Evolutionary conservation across 1,140 invertebrate genomes (phyloP).

Genomic region (Ptiloglossa arizonensis): DNA sequence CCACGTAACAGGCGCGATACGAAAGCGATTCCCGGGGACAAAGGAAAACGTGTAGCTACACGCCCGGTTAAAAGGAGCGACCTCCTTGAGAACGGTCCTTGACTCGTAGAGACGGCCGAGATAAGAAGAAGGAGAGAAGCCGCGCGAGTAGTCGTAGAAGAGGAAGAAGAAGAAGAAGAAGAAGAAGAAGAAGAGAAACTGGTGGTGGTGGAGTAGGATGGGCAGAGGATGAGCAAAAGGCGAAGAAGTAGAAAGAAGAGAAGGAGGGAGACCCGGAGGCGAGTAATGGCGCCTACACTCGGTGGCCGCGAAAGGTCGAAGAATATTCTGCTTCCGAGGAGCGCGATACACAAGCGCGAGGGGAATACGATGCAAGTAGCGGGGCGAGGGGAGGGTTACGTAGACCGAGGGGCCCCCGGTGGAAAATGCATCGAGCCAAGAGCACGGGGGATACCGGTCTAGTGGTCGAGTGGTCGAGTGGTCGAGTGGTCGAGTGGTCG

Average conservation of each 20-base stretch:
- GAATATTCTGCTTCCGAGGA: constrained; percentile 62
- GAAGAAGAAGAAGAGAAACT: constrained; percentile 42
- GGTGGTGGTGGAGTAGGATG: too few species aligned
- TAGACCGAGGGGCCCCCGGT: too few species aligned
- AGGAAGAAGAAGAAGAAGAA: constrained; percentile 64
- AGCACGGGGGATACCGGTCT: constrained; percentile 32
- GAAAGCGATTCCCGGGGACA: constrained; percentile 59
- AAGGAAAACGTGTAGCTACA: constrained; percentile 58
- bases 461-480: too few species aligned
- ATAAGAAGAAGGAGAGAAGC: constrained; percentile 62
- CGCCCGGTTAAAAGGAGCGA: constrained; percentile 72
- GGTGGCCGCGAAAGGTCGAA: constrained; percentile 64
- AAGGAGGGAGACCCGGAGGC: constrained; percentile 36
- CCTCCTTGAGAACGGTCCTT: constrained; percentile 83
- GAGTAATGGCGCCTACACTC: constrained; percentile 70
- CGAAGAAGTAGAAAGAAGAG: constrained; percentile 34
- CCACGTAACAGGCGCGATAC: constrained; percentile 35
- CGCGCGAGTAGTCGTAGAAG: constrained; percentile 62
- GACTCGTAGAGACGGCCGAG: constrained; percentile 74
- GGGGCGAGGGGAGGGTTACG: too few species aligned
- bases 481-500: too few species aligned
- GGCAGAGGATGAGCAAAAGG: constrained; percentile 33
- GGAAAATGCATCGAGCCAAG: too few species aligned
- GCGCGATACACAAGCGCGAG: constrained; percentile 35
- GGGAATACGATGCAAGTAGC: too few species aligned